phyloP scores from a whole-genome alignment of 2,888 invertebrate species.

The Eustalomyia histrio region DNA sequence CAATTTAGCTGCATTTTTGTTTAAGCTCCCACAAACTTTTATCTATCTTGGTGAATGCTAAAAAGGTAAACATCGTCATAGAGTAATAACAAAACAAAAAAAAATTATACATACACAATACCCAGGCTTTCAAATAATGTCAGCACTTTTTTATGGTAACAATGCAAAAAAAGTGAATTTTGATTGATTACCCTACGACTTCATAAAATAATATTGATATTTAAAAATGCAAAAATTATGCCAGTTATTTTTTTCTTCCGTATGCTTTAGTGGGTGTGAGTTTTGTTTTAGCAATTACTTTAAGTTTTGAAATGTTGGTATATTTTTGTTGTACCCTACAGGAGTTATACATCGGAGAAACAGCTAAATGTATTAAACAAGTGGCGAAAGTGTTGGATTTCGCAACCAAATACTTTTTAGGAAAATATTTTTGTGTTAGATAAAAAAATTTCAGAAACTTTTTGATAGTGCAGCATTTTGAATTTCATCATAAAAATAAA shows the following conservation, averaged over 20 bases:
- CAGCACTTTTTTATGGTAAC: constrained; percentile 41
- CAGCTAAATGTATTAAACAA: no score
- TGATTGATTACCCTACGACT: constrained; percentile 66
- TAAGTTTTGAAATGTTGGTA: not conserved
- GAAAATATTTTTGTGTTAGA: no score
- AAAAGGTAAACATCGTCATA: constrained; percentile 13
- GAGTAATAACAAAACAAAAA: not conserved
- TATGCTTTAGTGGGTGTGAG: constrained; percentile 33
- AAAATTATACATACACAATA: constrained; percentile 21
- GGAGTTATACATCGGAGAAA: no score
- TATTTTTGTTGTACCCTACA: no score
- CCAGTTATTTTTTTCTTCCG: constrained; percentile 27
- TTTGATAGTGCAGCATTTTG: no score
- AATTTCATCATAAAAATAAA: no score
- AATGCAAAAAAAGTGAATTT: constrained; percentile 36
- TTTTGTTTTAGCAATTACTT: not conserved
- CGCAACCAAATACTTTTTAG: no score
- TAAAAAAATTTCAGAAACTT: no score
- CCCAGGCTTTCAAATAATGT: constrained; percentile 34
- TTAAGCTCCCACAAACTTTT: constrained; percentile 56
- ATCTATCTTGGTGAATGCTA: constrained; percentile 24
- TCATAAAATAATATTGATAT: constrained; percentile 55
- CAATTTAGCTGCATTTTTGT: constrained; percentile 39
- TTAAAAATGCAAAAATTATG: constrained; percentile 32
- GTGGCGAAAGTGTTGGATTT: no score